Base-by-base conservation (phyloP, 2,113 vertebrate genomes). In the Oceanites oceanicus region DNA sequence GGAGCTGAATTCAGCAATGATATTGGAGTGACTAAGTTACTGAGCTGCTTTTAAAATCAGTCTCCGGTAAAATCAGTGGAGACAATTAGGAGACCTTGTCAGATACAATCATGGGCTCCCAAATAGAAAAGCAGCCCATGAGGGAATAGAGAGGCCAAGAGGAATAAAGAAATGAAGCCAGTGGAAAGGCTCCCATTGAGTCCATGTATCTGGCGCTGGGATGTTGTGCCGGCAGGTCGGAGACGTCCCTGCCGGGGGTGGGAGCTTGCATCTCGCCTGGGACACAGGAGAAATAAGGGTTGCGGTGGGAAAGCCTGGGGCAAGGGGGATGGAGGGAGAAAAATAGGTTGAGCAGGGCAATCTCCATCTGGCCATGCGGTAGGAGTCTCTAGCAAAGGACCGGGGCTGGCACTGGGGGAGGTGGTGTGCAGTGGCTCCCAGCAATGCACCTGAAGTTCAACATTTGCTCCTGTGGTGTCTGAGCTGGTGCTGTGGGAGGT, bases 1-100 rank as follows among this genome's bases (percentile, higher is more conserved):
- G 67, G 90, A 86, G 90, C 52, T 71, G 96, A 77, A 87, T 71
- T n/a, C 40, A 79, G 73, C 38, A 72, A 81, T 61, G 94, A 74
- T 86, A 56, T 59, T 82, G 84, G 70, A 82, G 88, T 38, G 88
- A 91, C 88, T 83, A 77, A 88, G 92, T 94, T 88, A 62, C 77
- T 91, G 92, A 77, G 22, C 62, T 80, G 75, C 94, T 82, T 95
- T 87, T 92, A 87, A 94, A 96, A 92, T 95, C 94, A 93, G 89
- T 91, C 94, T 91, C 93, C 6, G 40, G 77, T 62, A 95, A 91
- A 95, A 94, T 65, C 79, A 92, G 92, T 74, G 67, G 72, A 96
- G 91, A 93, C 27, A 86, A 92, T 71, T 65, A 78, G 71, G 93
- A 97, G 94, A 93, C 83, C 88, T 78, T 88, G 93, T 86, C 86